Evolutionary conservation across 2,888 invertebrate genomes (phyloP), one percentile per base, ranked within the genome.

Genomic region (Amiota minor): DNA sequence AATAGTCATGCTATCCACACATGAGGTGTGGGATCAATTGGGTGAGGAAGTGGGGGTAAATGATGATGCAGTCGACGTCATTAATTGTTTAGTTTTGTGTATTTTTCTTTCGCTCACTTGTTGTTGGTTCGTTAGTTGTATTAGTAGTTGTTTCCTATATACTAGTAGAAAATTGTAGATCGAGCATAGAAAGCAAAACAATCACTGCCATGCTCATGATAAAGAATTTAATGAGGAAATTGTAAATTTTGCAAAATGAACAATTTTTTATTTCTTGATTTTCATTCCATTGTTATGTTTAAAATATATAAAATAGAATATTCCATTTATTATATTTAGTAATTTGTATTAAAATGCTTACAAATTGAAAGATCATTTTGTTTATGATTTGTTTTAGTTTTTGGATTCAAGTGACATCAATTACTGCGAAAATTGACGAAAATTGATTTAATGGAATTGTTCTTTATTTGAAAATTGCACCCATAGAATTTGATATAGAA

Each of bases 171-270:
- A 50, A 50, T 50, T n/a, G n/a, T n/a, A 53, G 53, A n/a, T 53
- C 53, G 2, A 35, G 35, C 35, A 53, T n/a, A n/a, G 53, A n/a
- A 2, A 9, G 12, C 53, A 53, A 53, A 4, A 71, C 76, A 77
- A 74, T 77, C 73, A 79, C 76, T 70, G 55, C 81, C 35, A 35
- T 35, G 35, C 35, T 6, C 35, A 35, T 35, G 4, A 35, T 35
- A 6, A 35, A 35, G 35, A 81, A 78, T 59, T 76, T 81, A 83
- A 83, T 85, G 81, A 83, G 83, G 83, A 83, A 83, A 72, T 80
- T 77, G 81, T 77, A 81, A 84, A 84, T 83, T 53, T 83, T 83
- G 80, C 76, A 69, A 71, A 61, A 61, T n/a, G 16, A 75, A 77
- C 35, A 4, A 35, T 35, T 6, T 35, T 35, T 35, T 35, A 6